These are phyloP conservation scores for Amyelois transitella DNA, from an alignment of 1,140 invertebrate genomes.

Conservation along the genomic window DNA sequence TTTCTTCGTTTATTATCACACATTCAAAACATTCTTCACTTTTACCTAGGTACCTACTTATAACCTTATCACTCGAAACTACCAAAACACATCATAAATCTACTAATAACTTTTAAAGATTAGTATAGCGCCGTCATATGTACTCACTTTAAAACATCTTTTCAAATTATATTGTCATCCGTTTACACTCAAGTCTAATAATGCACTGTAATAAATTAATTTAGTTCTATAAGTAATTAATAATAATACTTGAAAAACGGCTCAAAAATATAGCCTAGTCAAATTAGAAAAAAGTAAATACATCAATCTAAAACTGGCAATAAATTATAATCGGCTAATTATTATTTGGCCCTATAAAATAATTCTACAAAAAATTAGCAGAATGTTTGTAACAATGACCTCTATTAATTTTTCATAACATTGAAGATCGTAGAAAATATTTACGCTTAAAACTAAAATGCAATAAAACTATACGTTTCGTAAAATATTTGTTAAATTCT, in stretches of 20 bases:
- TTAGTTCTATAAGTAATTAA: constrained; percentile 1
- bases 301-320: background rate
- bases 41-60: background rate
- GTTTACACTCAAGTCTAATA: background rate
- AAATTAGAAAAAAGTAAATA: background rate
- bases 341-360: too few species aligned
- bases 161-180: background rate
- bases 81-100: background rate
- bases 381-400: too few species aligned
- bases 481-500: too few species aligned
- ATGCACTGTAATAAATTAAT: background rate
- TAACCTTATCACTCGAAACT: background rate
- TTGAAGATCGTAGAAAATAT: too few species aligned
- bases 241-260: background rate
- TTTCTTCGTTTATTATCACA: background rate
- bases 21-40: background rate
- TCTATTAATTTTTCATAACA: too few species aligned
- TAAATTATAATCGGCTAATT: background rate
- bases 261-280: background rate
- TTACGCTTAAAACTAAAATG: too few species aligned
- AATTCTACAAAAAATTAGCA: too few species aligned
- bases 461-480: too few species aligned
- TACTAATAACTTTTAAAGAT: background rate
- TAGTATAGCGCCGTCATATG: background rate
- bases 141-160: background rate